Evolutionary conservation across 1,140 invertebrate genomes (phyloP), one percentile per base, ranked within the genome.

Genomic region (Nephila pilipes): DNA sequence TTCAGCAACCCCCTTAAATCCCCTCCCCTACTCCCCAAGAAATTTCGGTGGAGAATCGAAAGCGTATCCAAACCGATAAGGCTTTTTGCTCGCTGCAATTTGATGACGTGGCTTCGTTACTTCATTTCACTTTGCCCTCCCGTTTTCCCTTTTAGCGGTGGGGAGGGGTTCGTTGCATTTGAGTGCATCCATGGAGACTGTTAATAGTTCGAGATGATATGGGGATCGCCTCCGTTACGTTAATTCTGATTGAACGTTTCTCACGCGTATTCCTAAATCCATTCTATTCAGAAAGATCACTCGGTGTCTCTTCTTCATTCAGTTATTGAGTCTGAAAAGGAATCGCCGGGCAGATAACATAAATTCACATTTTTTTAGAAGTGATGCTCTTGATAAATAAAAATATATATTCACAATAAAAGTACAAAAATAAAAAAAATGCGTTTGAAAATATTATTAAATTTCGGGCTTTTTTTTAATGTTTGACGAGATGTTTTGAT

Each of bases 201-300:
- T 83, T 83, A 55, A 83, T 83, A 83, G 80, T n/a, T 46, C 46
- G 80, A 54, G 22, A 75, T 36, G 69, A 75, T 75, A 75, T 18
- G 69, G 69, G 18, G 69, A 75, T 75, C 29, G 25, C 32, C 32
- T 75, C 69, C 69, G 29, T 14, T 32, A n/a, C 54, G 80, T 32
- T 83, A n/a, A 83, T 83, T 83, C 54, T 83, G 80, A 83, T 83
- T n/a, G 54, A 83, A 83, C 80, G 80, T 83, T 83, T 55, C 54
- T 55, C 80, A 75, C 1, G 65, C 22, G 22, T n/a, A 46, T 1
- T 8, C 38, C 38, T 5, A n/a, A n/a, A 46, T 46, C 46, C 46
- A 46, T 46, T 10, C 46, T 46, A 10, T 10, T 46, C 4, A 29
- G 60, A n/a, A 63, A 1, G 57, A n/a, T 63, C 20, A 65, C 10